Evolutionary conservation across 2,797 vertebrate species (phyloP).

Genomic region (Hippopotamyrus pictus): DNA sequence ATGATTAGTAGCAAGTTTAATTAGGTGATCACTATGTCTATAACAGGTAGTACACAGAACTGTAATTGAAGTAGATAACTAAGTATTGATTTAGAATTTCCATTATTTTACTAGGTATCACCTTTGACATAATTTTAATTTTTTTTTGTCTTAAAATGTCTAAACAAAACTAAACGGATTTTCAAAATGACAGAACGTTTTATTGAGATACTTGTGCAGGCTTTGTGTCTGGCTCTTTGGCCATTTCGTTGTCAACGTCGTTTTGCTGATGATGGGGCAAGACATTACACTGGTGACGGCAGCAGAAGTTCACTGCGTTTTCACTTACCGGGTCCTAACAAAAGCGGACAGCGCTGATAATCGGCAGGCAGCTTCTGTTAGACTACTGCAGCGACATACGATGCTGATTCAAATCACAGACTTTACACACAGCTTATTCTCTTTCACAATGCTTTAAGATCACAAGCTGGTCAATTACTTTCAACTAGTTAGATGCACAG

Average conservation of each 20-base stretch:
- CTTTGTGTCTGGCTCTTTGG: neutral
- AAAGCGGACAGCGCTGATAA: neutral
- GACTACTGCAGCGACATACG: neutral
- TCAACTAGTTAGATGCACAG: neutral
- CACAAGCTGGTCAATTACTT: neutral
- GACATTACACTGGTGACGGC: neutral
- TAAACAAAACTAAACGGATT: neutral
- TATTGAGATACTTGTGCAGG: neutral
- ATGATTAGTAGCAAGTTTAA: neutral
- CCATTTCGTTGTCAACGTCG: neutral
- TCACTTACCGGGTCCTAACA: neutral
- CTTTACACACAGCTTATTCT: neutral
- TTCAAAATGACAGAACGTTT: neutral
- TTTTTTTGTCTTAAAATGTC: neutral
- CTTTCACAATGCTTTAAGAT: neutral
- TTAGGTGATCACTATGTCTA: neutral
- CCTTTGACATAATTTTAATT: neutral
- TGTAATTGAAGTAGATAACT: neutral
- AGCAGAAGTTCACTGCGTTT: neutral
- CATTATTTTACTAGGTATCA: neutral
- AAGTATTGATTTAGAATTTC: neutral
- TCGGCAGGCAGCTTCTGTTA: neutral
- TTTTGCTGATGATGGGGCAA: neutral
- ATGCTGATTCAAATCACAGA: neutral
- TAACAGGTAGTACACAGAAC: neutral